These are phyloP conservation scores for Aeoliscus strigatus DNA, from an alignment of 2,797 vertebrate genomes.

Conservation along the genomic window DNA sequence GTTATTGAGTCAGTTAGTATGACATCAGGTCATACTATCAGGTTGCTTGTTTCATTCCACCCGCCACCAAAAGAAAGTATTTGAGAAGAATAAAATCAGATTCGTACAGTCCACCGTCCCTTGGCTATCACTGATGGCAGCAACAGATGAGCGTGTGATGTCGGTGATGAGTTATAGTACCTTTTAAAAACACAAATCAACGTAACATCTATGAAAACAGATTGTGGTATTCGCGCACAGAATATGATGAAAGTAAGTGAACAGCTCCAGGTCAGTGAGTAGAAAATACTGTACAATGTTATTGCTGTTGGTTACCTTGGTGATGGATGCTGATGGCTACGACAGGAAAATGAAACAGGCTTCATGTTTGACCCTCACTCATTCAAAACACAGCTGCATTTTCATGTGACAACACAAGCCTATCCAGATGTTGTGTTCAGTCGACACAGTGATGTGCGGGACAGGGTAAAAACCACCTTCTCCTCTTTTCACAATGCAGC, in stretches of 20 bases:
- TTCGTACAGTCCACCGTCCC: conserved; percentile 27
- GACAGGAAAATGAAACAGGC: conserved; percentile 23
- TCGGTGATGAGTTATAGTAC: conserved; percentile 29
- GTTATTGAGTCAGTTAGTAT: conserved; percentile 56
- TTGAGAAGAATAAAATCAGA: conserved; percentile 17
- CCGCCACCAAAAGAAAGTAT: conserved; percentile 4
- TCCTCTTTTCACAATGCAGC: no score
- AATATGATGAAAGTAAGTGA: conserved; percentile 25
- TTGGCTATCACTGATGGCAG: conserved; percentile 25
- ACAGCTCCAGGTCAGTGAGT: conserved; percentile 19
- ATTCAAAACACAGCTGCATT: no score
- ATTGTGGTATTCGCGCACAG: conserved; percentile 19
- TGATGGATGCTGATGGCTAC: conserved; percentile 31
- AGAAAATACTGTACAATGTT: conserved; percentile 50
- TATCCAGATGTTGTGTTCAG: no score
- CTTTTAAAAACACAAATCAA: conserved; percentile 20
- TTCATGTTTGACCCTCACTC: no score
- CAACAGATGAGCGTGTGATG: conserved; percentile 34
- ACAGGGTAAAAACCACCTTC: no score
- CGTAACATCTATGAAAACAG: conserved; percentile 28
- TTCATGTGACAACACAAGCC: no score
- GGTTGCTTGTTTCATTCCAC: conserved; percentile 17
- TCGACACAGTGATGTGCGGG: no score
- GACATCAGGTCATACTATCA: conserved; percentile 34
- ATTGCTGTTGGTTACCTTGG: conserved; percentile 55